Base-by-base conservation (phyloP, 2,797 vertebrate genomes). In the Hephaestus fuliginosus region DNA sequence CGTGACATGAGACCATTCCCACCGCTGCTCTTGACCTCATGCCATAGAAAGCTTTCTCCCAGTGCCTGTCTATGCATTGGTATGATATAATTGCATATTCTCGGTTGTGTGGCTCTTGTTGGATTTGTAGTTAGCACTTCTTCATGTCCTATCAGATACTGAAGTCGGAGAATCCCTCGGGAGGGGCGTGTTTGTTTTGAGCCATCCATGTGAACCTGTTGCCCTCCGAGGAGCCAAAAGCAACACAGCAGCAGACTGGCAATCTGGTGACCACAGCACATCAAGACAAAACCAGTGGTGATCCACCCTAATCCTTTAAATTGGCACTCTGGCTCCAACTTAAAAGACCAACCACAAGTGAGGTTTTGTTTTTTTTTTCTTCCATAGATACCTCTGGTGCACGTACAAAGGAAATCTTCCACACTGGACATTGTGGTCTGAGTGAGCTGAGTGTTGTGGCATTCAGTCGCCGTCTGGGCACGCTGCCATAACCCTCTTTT, bases 41-140 rank as follows among this genome's bases (percentile, higher is more conserved):
- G 80, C 76, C 77, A 76, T 52, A 22, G 58, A 84, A 76, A 80
- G 80, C 74, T 62, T 33, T 66, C 75, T 81, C 77, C 57, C 61
- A 68, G 61, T 80, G 84, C 53, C 61, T 61, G 68, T 88, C 82
- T 81, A 64, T 84, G 78, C 79, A 55, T 49, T 72, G 78, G 80
- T 65, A 89, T 51, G 73, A 76, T 60, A 88, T 92, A 94, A 95
- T 93, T 94, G 86, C 25, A 93, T 1, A 80, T 80, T 93, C 55
- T 11, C 36, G 70, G 69, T 83, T 77, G 71, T 76, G 83, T 76
- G 83, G 87, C 87, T 91, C 82, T 89, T 72, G 83, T 74, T 84
- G 86, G 75, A 93, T 94, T 93, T 93, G 86, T 88, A 91, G 71
- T 90, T 90, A 75, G 88, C 85, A 86, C 86, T 88, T 93, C 77